Conservation (phyloP, 1,140 invertebrate species). For the Drosophila quadrilineata region DNA sequence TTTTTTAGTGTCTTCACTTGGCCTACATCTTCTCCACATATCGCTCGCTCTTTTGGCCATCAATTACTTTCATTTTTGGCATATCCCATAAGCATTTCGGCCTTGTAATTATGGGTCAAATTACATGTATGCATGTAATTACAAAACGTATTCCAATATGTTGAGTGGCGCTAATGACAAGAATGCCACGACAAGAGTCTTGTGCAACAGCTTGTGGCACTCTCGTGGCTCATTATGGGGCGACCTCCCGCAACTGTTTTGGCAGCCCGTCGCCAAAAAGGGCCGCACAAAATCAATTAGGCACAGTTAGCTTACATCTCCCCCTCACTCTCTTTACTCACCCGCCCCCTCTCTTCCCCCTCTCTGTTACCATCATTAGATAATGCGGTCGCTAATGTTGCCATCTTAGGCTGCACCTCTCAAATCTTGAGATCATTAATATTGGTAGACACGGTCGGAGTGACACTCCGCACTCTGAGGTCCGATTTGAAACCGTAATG, state of each 20-base stretch:
- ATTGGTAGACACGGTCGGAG: conserved; percentile 18
- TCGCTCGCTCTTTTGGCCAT: background rate
- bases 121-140: conserved; percentile 38
- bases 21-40: background rate
- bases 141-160: conserved; percentile 24
- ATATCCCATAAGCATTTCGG: conserved; percentile 14
- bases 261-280: conserved; percentile 14
- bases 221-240: conserved; percentile 28
- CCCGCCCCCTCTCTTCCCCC: no score
- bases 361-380: background rate
- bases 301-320: conserved; percentile 6
- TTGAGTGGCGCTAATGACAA: conserved; percentile 38
- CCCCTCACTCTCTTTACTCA: background rate
- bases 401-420: conserved; percentile 33
- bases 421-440: conserved; percentile 44
- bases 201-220: conserved; percentile 30
- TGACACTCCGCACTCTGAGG: conserved; percentile 13
- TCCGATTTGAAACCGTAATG: no score
- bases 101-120: conserved; percentile 31
- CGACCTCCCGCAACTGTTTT: conserved; percentile 34
- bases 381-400: background rate
- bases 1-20: background rate
- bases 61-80: conserved; percentile 29
- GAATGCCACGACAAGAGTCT: conserved; percentile 17
- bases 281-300: conserved; percentile 43